A percentile compares a stretch with the other conserved stretches of the same genome.
phyloP scores from a whole-genome alignment of 64 coral and sea anemone genomes.

The Hydrozoanthus tunicans region DNA sequence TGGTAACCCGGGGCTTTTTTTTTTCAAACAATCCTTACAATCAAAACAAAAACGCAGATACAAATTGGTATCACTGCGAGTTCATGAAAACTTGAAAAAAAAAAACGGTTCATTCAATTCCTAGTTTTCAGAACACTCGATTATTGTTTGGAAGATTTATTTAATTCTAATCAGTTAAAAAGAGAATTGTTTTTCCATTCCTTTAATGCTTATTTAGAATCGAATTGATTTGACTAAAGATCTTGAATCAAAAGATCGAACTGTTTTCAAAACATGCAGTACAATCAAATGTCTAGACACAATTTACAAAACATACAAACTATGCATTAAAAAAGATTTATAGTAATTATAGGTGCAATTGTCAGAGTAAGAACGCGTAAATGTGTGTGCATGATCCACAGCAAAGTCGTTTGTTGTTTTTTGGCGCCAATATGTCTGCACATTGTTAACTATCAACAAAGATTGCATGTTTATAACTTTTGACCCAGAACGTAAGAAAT shows the following conservation, averaged over 20 bases:
- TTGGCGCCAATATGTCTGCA: not conserved
- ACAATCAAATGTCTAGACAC: not conserved
- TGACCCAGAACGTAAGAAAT: too few species aligned
- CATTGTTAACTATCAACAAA: not conserved
- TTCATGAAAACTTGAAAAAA: not conserved
- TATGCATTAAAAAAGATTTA: not conserved
- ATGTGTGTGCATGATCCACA: too few species aligned
- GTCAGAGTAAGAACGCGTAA: too few species aligned
- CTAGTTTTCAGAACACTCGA: not conserved
- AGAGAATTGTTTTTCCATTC: too few species aligned
- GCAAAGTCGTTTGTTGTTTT: not conserved
- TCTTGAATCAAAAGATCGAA: not conserved
- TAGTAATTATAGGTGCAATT: not conserved
- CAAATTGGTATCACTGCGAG: not conserved
- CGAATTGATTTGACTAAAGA: not conserved
- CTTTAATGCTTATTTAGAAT: too few species aligned
- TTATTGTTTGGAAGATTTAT: too few species aligned
- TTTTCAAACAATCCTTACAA: not conserved
- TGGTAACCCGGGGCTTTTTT: constrained; percentile 11
- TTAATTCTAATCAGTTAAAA: not conserved
- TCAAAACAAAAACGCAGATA: not conserved
- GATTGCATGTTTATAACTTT: not conserved
- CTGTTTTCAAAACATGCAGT: not conserved
- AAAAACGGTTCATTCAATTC: not conserved
- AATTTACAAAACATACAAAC: constrained; percentile 33